A percentile compares a stretch with the other conserved stretches of the same genome.
Conservation (phyloP, 2,888 invertebrate genomes). For the Eristalinus aeneus region DNA sequence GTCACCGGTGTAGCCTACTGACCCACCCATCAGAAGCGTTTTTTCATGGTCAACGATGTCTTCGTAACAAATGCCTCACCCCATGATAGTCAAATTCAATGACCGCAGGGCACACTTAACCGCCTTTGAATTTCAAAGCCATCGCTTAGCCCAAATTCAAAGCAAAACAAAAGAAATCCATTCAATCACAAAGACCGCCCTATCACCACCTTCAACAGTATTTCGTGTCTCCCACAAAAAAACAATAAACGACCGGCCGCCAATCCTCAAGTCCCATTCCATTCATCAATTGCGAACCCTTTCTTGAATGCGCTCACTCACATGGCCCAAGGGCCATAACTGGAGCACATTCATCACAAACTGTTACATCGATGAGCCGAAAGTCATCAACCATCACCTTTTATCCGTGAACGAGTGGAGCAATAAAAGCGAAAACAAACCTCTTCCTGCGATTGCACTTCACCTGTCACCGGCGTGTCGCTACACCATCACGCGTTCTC, state of each 20-base stretch:
- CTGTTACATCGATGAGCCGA: slow-evolving; percentile 1
- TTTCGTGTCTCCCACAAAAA: neutral
- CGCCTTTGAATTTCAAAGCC: neutral
- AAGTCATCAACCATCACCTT: neutral
- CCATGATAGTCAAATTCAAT: neutral
- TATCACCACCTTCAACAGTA: neutral
- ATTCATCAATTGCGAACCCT: neutral
- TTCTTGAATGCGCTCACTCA: neutral
- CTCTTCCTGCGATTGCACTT: slow-evolving; percentile 42
- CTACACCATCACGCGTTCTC: neutral
- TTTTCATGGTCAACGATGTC: neutral
- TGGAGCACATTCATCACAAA: slow-evolving; percentile 1
- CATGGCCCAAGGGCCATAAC: neutral
- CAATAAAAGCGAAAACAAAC: slow-evolving; percentile 36
- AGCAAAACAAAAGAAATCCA: neutral
- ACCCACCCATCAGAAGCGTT: no score
- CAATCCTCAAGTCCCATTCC: neutral
- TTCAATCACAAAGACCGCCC: neutral
- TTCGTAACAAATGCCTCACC: neutral
- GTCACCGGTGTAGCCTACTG: no score
- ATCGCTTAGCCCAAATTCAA: neutral
- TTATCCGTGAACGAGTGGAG: neutral
- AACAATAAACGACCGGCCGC: neutral
- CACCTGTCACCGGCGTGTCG: slow-evolving; percentile 3
- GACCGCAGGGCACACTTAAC: neutral